Percentiles rank a stretch among this genome's conserved stretches.
Evolutionary conservation across 1,140 invertebrate species (phyloP).

Genomic region (Lepidurus apus): DNA sequence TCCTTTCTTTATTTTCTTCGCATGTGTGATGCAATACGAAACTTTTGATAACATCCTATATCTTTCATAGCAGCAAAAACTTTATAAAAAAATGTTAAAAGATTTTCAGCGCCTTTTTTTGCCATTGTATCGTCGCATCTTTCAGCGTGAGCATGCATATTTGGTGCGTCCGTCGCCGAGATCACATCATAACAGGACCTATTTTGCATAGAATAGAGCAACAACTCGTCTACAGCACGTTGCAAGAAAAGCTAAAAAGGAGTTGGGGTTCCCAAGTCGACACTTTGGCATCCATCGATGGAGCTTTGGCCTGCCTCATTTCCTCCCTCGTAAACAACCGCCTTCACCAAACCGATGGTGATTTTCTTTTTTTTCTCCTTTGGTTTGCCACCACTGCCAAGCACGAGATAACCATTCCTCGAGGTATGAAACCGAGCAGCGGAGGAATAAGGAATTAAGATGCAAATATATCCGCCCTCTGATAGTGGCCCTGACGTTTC

Average conservation of each 20-base stretch:
- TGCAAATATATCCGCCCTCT: constrained; percentile 14
- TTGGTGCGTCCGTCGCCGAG: not conserved
- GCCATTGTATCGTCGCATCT: not conserved
- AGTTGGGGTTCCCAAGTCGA: not conserved
- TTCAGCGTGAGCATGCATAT: not conserved
- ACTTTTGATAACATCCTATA: too few relatives aligned
- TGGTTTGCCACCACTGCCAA: not conserved
- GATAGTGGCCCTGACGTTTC: constrained; percentile 12
- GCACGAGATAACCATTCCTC: not conserved
- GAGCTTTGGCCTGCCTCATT: constrained; percentile 19
- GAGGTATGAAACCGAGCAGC: constrained; percentile 8
- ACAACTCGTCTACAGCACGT: not conserved
- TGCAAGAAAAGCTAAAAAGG: constrained; percentile 7
- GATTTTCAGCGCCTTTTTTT: not conserved
- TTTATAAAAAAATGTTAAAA: too few relatives aligned
- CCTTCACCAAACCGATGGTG: not conserved
- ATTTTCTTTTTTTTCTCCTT: not conserved
- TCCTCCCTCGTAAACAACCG: not conserved
- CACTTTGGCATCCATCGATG: constrained; percentile 18
- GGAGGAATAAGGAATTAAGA: not conserved
- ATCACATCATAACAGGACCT: constrained; percentile 4
- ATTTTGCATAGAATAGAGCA: constrained; percentile 19
- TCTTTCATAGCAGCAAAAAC: too few relatives aligned
- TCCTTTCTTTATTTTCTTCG: too few relatives aligned
- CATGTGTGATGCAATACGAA: too few relatives aligned